Evolutionary conservation across 2,113 vertebrate genomes (phyloP).

Genomic region (Heterotis niloticus): DNA sequence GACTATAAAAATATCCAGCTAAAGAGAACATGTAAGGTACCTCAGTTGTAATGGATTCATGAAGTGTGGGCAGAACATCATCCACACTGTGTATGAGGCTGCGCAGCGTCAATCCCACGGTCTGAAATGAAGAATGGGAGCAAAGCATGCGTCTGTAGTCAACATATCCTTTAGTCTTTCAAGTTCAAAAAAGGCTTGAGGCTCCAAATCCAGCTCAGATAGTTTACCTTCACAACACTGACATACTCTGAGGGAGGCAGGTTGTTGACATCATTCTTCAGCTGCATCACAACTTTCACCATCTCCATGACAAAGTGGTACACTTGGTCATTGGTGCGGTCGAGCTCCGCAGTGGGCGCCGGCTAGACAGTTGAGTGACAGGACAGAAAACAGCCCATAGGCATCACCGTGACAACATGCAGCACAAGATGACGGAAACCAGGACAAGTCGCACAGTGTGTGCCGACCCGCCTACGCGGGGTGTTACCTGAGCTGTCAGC

Average conservation of each 20-base stretch:
- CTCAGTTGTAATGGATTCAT: slow-evolving; percentile 75
- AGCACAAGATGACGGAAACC: neutral
- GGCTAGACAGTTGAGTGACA: slow-evolving; percentile 59
- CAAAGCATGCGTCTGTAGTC: too few species aligned
- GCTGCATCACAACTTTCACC: slow-evolving; percentile 83
- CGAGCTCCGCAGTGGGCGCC: slow-evolving; percentile 83
- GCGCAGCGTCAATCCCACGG: slow-evolving; percentile 80
- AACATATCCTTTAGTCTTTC: neutral
- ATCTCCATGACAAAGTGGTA: slow-evolving; percentile 85
- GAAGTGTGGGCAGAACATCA: slow-evolving; percentile 78
- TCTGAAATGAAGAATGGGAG: slow-evolving; percentile 54
- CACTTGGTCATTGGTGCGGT: slow-evolving; percentile 83
- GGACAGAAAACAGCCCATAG: neutral
- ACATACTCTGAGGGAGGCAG: slow-evolving; percentile 78
- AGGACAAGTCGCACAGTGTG: too few species aligned
- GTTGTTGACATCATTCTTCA: slow-evolving; percentile 81
- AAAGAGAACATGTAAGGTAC: slow-evolving; percentile 47
- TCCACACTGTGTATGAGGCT: slow-evolving; percentile 84
- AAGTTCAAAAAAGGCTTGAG: too few species aligned
- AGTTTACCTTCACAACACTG: slow-evolving; percentile 75
- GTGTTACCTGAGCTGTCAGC: slow-evolving; percentile 67
- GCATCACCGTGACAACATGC: neutral
- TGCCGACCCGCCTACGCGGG: neutral
- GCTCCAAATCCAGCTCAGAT: neutral
- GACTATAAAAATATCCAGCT: too few species aligned